Percentiles rank a stretch among this genome's conserved stretches.
Evolutionary conservation across 2,113 vertebrate genomes (phyloP).

Genomic region (Brachyhypopomus occidentalis): DNA sequence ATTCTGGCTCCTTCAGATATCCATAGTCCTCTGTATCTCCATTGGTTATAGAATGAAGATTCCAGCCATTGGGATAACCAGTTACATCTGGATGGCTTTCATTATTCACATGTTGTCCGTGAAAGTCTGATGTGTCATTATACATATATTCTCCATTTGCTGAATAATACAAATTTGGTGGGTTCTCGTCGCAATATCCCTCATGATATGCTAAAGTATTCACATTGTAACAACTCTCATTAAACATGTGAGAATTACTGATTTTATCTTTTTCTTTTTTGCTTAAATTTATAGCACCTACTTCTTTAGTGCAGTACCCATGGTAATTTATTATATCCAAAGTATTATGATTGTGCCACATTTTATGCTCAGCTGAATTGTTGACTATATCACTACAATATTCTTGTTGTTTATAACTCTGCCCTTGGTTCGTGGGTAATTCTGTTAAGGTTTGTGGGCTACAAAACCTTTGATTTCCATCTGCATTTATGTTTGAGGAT

Average conservation of each 20-base stretch:
- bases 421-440: slow-evolving; percentile 49
- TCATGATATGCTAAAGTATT: slow-evolving; percentile 82
- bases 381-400: slow-evolving; percentile 18
- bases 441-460: slow-evolving; percentile 49
- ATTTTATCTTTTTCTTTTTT: slow-evolving; percentile 60
- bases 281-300: slow-evolving; percentile 71
- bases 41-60: slow-evolving; percentile 69
- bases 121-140: slow-evolving; percentile 65
- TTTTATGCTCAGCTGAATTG: slow-evolving; percentile 55
- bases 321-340: slow-evolving; percentile 48
- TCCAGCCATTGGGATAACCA: slow-evolving; percentile 72
- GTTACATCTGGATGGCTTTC: slow-evolving; percentile 58
- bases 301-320: slow-evolving; percentile 53
- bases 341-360: slow-evolving; percentile 68
- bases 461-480: slow-evolving; percentile 51
- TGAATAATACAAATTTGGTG: slow-evolving; percentile 73
- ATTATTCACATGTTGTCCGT: slow-evolving; percentile 67
- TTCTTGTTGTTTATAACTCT: slow-evolving; percentile 48
- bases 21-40: slow-evolving; percentile 71
- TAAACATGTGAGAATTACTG: slow-evolving; percentile 65
- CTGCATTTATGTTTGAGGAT: slow-evolving; percentile 46
- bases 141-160: slow-evolving; percentile 71
- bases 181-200: slow-evolving; percentile 76
- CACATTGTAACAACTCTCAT: slow-evolving; percentile 73
- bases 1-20: slow-evolving; percentile 80